Evolutionary conservation across 2,113 vertebrate genomes (phyloP), one percentile per base, ranked within the genome.

Genomic region (Bufo bufo): DNA sequence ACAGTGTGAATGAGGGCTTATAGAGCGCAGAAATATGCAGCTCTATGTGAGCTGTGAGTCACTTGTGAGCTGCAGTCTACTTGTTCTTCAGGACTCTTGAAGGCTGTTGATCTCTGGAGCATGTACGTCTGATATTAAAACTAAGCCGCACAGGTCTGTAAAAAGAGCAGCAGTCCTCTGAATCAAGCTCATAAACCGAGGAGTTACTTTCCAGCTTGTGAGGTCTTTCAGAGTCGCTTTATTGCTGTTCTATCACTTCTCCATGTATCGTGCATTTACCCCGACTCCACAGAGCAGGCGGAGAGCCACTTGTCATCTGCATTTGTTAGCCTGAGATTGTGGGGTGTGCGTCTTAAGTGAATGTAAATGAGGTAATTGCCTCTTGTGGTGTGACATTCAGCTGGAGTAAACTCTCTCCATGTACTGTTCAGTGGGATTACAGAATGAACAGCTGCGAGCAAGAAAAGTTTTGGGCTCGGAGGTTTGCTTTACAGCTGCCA

Each of bases 201-300:
- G 71, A 47, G 84, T 50, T 56, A 43, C 52, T 81, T 81, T 87
- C 82, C 59, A 19, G 66, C 65, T 74, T 52, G 33, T 23, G 52
- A 61, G 43, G 45, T 87, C 50, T 59, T 72, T 81, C 63, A 47
- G 80, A 65, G 79, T 19, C 72, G 54, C 20, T 80, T 86, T 74
- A 74, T 87, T 72, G 82, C 65, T 72, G 20, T 81, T 87, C 58
- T 71, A 58, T 47, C 20, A 43, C 45, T 49, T 69, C 77, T 81
- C 50, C 50, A 14, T 7, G 58, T 87, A 71, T n/a, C 63, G 3
- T 19, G 33, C 71, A 43, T 63, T 61, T 58, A 87, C 23, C 4
- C n/a, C 50, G 50, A 66, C 63, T 58, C 77, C 56, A 3, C 71
- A 50, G 13, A 63, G 74, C 58, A 49, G 47, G 6, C 72, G 47